Conservation (phyloP, 2,113 vertebrate species). For the Odocoileus hemionus region DNA sequence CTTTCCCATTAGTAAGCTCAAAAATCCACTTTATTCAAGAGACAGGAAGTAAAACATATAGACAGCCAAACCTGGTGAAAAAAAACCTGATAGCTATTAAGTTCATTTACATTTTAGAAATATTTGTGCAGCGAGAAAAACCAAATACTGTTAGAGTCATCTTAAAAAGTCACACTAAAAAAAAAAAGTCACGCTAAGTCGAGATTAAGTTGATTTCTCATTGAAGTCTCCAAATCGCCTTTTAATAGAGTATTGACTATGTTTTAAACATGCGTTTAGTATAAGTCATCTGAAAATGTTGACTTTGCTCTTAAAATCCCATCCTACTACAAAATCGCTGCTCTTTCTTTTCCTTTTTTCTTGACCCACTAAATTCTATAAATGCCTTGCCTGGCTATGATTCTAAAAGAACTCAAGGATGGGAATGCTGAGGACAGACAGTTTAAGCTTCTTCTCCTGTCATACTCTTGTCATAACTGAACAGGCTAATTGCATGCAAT, state of each 20-base stretch:
- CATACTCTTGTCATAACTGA: background rate
- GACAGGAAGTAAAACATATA: background rate
- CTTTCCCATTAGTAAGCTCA: background rate
- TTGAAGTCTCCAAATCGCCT: background rate
- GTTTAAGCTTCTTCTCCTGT: background rate
- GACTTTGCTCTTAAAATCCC: slow-evolving; percentile 4
- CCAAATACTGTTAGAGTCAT: background rate
- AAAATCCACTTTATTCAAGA: background rate
- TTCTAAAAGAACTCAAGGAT: slow-evolving; percentile 25
- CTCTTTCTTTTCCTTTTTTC: background rate
- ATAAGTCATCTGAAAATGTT: slow-evolving; percentile 20
- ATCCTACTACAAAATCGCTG: background rate
- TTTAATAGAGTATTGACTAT: background rate
- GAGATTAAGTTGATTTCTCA: background rate
- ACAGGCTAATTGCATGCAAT: background rate
- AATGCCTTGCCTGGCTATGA: slow-evolving; percentile 21
- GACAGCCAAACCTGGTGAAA: background rate
- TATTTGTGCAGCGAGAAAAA: slow-evolving; percentile 2
- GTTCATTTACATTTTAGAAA: slow-evolving; percentile 15
- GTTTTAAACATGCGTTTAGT: background rate
- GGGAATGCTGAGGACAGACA: background rate
- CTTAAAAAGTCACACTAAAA: background rate
- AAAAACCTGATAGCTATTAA: background rate
- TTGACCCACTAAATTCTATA: background rate
- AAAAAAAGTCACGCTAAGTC: background rate